phyloP scores from a whole-genome alignment of 2,113 vertebrate genomes.

The Pseudopodoces humilis region DNA sequence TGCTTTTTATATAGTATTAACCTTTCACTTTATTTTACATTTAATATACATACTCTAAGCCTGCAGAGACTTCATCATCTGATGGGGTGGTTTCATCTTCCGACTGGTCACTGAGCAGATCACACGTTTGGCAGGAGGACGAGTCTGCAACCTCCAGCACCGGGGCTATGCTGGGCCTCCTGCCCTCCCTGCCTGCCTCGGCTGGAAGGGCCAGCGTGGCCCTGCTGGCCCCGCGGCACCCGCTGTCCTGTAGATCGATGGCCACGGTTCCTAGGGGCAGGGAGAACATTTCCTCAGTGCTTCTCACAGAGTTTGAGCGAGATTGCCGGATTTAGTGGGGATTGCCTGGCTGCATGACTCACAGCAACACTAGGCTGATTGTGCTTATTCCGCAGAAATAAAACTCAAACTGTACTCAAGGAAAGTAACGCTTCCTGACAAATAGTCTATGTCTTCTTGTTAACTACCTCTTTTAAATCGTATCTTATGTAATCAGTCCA shows the following conservation, averaged over 20 bases:
- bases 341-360: not conserved
- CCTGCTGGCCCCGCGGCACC: conserved; percentile 67
- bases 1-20: not conserved
- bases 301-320: not conserved
- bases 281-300: not conserved
- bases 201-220: conserved; percentile 74
- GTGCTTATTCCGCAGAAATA: not conserved
- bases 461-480: not conserved
- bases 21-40: not conserved
- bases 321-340: accelerated
- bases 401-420: not conserved
- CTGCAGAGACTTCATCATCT: conserved; percentile 76
- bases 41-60: conserved; percentile 72
- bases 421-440: not conserved
- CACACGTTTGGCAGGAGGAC: conserved; percentile 76
- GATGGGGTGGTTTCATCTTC: conserved; percentile 79
- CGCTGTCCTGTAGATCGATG: conserved; percentile 82
- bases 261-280: conserved; percentile 76
- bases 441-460: not conserved
- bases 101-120: conserved; percentile 82
- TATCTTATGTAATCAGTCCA: not conserved
- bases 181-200: conserved; percentile 64
- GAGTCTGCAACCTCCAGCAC: conserved; percentile 82
- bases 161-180: conserved; percentile 80
- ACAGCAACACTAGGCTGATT: not conserved